phyloP scores from a whole-genome alignment of 2,888 invertebrate genomes.

The Gari tellinella region DNA sequence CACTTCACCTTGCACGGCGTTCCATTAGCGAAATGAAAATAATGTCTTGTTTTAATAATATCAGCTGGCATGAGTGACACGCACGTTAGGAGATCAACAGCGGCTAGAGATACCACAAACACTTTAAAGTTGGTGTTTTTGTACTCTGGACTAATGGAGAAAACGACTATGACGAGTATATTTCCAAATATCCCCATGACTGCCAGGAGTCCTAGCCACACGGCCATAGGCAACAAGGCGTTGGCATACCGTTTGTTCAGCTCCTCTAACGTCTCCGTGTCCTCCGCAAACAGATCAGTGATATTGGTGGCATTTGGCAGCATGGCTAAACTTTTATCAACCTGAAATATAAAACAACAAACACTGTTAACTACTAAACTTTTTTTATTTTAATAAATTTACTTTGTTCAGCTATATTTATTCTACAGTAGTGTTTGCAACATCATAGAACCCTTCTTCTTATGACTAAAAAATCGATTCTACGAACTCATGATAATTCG shows the following conservation, averaged over 20 bases:
- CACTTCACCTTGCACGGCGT: constrained; percentile 51
- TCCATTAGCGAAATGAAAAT: constrained; percentile 29
- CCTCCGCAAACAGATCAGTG: too few relatives aligned
- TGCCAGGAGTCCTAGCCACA: constrained; percentile 34
- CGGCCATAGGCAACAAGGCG: constrained; percentile 36
- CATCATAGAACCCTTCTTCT: too few relatives aligned
- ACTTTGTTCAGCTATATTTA: too few relatives aligned
- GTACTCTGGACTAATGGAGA: constrained; percentile 38
- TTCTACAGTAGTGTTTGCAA: too few relatives aligned
- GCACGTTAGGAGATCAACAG: constrained; percentile 44
- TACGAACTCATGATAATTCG: too few relatives aligned
- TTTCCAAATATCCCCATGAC: constrained; percentile 48
- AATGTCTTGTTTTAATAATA: constrained; percentile 38
- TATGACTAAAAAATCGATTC: too few relatives aligned
- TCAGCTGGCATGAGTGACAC: constrained; percentile 45
- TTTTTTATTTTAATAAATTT: too few relatives aligned
- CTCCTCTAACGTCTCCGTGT: constrained; percentile 29
- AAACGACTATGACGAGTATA: constrained; percentile 38
- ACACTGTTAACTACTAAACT: too few relatives aligned
- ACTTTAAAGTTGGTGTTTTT: constrained; percentile 48
- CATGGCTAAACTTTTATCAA: too few relatives aligned
- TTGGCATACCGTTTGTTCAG: constrained; percentile 37
- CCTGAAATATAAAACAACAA: too few relatives aligned
- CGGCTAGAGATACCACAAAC: constrained; percentile 44
- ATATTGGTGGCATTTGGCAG: too few relatives aligned